phyloP scores from a whole-genome alignment of 2,113 vertebrate species.

The Oostethus manadensis region DNA sequence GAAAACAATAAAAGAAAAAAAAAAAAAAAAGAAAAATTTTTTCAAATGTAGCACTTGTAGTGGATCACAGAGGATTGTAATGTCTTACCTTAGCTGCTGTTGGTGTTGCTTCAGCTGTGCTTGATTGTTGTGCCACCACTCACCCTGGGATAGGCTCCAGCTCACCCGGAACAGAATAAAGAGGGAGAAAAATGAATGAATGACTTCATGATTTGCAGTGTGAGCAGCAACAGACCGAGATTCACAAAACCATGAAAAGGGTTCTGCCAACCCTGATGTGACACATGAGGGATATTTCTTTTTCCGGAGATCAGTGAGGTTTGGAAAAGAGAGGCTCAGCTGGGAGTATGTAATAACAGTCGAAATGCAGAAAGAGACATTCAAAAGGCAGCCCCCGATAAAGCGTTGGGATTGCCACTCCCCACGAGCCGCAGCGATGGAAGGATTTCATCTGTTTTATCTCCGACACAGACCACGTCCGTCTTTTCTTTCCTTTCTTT shows the following conservation, averaged over 20 bases:
- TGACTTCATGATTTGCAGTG: neutral
- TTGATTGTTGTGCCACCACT: conserved; percentile 24
- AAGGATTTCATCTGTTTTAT: conserved; percentile 70
- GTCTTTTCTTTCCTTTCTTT: conserved; percentile 24
- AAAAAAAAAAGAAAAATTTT: no score
- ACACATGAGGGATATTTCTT: conserved; percentile 18
- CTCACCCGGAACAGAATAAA: conserved; percentile 27
- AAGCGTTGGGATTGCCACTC: conserved; percentile 46
- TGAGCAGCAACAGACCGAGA: conserved; percentile 17
- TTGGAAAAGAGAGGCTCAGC: conserved; percentile 36
- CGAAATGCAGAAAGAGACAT: conserved; percentile 43
- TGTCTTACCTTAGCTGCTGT: no score
- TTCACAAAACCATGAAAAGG: conserved; percentile 25
- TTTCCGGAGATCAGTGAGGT: conserved; percentile 29
- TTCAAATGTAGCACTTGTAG: no score
- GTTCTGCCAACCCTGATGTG: conserved; percentile 22
- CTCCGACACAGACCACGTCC: conserved; percentile 59
- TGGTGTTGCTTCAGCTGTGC: no score
- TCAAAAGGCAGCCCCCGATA: conserved; percentile 43
- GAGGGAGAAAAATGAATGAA: conserved; percentile 19
- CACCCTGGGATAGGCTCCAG: conserved; percentile 6
- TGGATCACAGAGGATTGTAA: no score
- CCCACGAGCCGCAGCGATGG: conserved; percentile 50
- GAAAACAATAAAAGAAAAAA: no score
- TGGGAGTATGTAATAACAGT: conserved; percentile 34